A percentile compares a stretch with the other conserved stretches of the same genome.
phyloP scores from a whole-genome alignment of 2,113 vertebrate genomes.

The Notechis scutatus region DNA sequence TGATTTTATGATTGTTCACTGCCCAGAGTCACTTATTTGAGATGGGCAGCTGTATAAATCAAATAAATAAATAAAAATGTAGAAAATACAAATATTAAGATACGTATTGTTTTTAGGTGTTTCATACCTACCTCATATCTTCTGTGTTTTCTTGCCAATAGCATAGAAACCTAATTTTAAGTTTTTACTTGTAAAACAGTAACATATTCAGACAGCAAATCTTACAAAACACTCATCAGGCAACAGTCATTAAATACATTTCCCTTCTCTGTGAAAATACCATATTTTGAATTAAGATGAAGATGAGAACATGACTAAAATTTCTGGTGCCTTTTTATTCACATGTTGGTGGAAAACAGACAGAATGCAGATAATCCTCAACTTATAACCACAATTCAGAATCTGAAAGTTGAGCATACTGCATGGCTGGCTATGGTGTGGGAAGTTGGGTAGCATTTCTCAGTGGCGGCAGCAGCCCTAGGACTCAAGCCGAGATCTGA shows the following conservation, averaged over 20 bases:
- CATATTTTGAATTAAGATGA: neutral
- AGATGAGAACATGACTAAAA: neutral
- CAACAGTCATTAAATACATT: neutral
- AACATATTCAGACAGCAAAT: neutral
- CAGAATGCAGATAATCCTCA: neutral
- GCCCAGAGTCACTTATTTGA: neutral
- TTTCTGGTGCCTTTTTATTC: neutral
- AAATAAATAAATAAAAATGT: neutral
- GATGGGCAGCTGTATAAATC: neutral
- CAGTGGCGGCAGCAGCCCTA: neutral
- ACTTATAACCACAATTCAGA: neutral
- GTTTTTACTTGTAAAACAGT: neutral
- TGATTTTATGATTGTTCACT: neutral
- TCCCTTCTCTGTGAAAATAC: neutral
- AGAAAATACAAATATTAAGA: neutral
- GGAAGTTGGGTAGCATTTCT: neutral
- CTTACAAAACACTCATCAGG: neutral
- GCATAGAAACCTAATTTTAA: rapidly evolving
- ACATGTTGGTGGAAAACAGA: neutral
- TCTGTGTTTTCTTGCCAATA: rapidly evolving
- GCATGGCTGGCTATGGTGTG: neutral
- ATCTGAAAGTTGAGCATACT: neutral
- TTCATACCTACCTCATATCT: rapidly evolving
- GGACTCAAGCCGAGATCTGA: neutral
- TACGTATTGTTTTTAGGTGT: neutral